phyloP scores from a whole-genome alignment of 2,888 invertebrate genomes.

The Agrotis exclamationis region DNA sequence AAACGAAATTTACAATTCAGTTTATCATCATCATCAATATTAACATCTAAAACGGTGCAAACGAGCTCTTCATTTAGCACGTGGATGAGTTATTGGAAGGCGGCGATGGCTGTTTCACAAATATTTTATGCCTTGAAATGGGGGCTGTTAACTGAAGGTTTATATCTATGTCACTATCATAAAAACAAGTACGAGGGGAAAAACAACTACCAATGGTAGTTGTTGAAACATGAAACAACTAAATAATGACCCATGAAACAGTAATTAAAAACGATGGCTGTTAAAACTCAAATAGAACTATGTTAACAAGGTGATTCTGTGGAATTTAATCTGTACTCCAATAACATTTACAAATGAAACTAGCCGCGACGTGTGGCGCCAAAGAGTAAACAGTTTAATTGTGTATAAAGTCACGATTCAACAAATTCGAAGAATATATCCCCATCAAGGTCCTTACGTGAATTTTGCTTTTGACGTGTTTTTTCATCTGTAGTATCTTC shows the following conservation, averaged over 20 bases:
- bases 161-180: slow-evolving; percentile 43
- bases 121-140: slow-evolving; percentile 49
- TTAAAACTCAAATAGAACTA: slow-evolving; percentile 70
- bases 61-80: slow-evolving; percentile 67
- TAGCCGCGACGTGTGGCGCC: slow-evolving; percentile 86
- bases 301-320: slow-evolving; percentile 74
- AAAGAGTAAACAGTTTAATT: slow-evolving; percentile 84
- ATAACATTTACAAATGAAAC: slow-evolving; percentile 83
- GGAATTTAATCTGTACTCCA: slow-evolving; percentile 79
- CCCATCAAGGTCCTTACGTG: slow-evolving; percentile 59
- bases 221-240: slow-evolving; percentile 62
- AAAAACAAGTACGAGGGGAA: slow-evolving; percentile 43
- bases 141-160: slow-evolving; percentile 35
- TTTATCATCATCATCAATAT: slow-evolving; percentile 73
- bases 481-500: slow-evolving; percentile 49
- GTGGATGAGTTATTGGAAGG: slow-evolving; percentile 54
- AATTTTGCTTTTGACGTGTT: slow-evolving; percentile 51
- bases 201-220: slow-evolving; percentile 62
- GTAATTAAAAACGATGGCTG: slow-evolving; percentile 71
- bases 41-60: slow-evolving; percentile 78
- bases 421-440: slow-evolving; percentile 73
- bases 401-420: slow-evolving; percentile 86
- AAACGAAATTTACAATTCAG: slow-evolving; percentile 76
- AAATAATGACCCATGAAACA: slow-evolving; percentile 75
- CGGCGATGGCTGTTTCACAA: slow-evolving; percentile 39